Conservation (phyloP, 1,140 invertebrate species). For the Antheraea pernyi region DNA sequence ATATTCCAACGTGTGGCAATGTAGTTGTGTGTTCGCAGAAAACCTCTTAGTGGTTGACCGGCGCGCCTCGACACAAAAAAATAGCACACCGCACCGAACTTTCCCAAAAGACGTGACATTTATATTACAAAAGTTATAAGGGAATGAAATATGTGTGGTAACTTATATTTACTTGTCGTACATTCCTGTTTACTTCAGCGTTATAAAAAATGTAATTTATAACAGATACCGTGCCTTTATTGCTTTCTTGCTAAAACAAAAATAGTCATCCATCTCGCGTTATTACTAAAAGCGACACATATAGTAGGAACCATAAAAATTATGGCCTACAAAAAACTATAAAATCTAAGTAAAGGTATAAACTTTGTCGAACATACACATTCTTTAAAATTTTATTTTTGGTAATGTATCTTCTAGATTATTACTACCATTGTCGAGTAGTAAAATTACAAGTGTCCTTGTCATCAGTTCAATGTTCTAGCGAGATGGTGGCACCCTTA, state of each 20-base stretch:
- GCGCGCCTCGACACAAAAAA: not conserved
- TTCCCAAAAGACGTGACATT: conserved; percentile 30
- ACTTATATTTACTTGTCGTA: not conserved
- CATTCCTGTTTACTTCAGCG: not conserved
- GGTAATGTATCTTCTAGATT: no score
- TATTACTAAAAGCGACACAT: not conserved
- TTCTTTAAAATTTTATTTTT: no score
- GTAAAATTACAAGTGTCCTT: no score
- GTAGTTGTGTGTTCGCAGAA: not conserved
- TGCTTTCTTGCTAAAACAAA: not conserved
- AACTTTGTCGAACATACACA: no score
- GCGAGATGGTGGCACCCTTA: no score
- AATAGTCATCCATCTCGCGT: not conserved
- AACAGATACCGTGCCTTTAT: not conserved
- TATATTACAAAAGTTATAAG: conserved; percentile 36
- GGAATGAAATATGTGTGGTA: conserved; percentile 32
- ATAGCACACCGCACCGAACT: conserved; percentile 5
- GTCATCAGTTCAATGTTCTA: no score
- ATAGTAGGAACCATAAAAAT: not conserved
- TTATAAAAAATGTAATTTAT: not conserved
- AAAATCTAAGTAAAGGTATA: not conserved
- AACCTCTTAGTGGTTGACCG: not conserved
- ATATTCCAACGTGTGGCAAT: conserved; percentile 9
- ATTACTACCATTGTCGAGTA: no score
- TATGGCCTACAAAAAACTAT: not conserved